phyloP scores from a whole-genome alignment of 53 echinoderm and acorn worm species.

The Echinarachnius parma region DNA sequence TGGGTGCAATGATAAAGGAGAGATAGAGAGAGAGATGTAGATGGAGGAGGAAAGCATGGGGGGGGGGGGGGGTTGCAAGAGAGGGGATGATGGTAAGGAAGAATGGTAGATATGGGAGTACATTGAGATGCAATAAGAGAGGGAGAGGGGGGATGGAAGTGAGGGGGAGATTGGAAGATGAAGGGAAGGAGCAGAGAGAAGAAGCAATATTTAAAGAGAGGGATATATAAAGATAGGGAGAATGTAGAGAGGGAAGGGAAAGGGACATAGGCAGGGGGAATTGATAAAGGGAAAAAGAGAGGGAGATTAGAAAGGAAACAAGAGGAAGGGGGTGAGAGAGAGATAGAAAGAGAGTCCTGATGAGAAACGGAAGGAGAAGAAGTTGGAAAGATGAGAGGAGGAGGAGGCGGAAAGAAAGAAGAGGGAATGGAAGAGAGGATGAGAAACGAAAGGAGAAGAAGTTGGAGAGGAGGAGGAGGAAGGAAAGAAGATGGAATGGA shows the following conservation, averaged over 20 bases:
- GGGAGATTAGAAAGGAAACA: too few relatives aligned
- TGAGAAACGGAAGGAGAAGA: not conserved
- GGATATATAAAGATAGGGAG: too few relatives aligned
- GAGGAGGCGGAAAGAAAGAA: too few relatives aligned
- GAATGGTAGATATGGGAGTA: not conserved
- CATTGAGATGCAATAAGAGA: not conserved
- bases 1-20: not conserved
- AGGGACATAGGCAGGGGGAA: not conserved
- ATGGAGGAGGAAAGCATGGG: not conserved
- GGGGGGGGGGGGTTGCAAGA: not conserved
- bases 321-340: not conserved
- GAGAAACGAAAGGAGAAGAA: too few relatives aligned
- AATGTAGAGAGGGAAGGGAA: not conserved
- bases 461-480: too few relatives aligned
- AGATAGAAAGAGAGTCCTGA: not conserved
- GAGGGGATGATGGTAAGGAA: not conserved
- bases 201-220: not conserved
- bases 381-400: too few relatives aligned
- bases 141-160: too few relatives aligned
- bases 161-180: not conserved
- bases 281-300: not conserved
- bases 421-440: too few relatives aligned
- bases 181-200: not conserved
- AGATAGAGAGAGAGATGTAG: not conserved
- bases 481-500: not conserved